A percentile compares a stretch with the other conserved stretches of the same genome.
Evolutionary conservation across 1,140 invertebrate genomes (phyloP).

Genomic region (Choristoneura fumiferana): DNA sequence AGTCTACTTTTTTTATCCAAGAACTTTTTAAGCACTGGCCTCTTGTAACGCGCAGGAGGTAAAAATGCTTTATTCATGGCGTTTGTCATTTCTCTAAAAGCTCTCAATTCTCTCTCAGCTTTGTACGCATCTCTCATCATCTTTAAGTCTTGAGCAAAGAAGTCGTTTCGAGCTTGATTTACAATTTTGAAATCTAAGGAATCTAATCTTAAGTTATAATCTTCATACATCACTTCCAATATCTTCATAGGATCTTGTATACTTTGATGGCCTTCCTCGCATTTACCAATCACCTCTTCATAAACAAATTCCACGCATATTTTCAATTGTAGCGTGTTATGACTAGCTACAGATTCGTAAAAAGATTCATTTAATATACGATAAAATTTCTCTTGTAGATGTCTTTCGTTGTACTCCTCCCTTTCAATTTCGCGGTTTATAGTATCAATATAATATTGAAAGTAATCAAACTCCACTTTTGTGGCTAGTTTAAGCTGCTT

Average conservation of each 20-base stretch:
- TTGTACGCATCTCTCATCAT: slow-evolving; percentile 80
- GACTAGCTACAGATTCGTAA: slow-evolving; percentile 77
- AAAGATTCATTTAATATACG: slow-evolving; percentile 61
- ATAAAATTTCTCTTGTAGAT: slow-evolving; percentile 62
- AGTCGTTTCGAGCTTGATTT: slow-evolving; percentile 76
- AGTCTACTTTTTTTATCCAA: slow-evolving; percentile 50
- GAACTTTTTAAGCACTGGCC: slow-evolving; percentile 49
- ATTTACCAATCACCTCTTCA: slow-evolving; percentile 79
- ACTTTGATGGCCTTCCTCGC: slow-evolving; percentile 77
- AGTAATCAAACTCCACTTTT: slow-evolving; percentile 62
- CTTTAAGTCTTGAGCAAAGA: slow-evolving; percentile 79
- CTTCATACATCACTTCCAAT: slow-evolving; percentile 81
- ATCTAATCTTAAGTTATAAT: slow-evolving; percentile 79
- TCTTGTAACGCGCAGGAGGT: slow-evolving; percentile 60
- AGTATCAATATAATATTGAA: slow-evolving; percentile 66
- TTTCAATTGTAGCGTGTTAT: slow-evolving; percentile 78
- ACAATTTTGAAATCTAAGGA: slow-evolving; percentile 80
- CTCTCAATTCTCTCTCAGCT: slow-evolving; percentile 80
- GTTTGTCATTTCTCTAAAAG: slow-evolving; percentile 75
- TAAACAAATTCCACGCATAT: slow-evolving; percentile 83
- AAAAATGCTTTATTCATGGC: slow-evolving; percentile 79
- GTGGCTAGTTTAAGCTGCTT: slow-evolving; percentile 57
- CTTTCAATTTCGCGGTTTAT: slow-evolving; percentile 59
- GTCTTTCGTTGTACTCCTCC: slow-evolving; percentile 57
- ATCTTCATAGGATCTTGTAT: slow-evolving; percentile 80